Evolutionary conservation across 2,797 vertebrate species (phyloP), one percentile per base, ranked within the genome.

Genomic region (Lateolabrax maculatus): DNA sequence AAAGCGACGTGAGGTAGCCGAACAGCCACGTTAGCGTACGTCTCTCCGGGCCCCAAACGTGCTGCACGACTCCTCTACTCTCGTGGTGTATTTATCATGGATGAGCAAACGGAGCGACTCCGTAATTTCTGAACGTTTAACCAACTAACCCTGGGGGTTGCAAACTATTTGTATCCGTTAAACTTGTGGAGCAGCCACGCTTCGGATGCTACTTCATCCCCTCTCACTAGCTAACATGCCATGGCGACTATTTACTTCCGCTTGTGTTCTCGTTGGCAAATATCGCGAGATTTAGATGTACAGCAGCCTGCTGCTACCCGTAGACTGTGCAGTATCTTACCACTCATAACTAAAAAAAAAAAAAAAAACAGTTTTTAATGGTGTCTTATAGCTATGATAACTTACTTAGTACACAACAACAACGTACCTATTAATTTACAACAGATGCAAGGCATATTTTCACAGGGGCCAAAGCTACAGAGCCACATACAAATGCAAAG

Each of bases 191-290:
- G 66, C 48, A 75, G 63, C 79, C 86, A 85, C 88, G 78, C 84
- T 88, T 77, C 66, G 79, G 71, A 41, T 72, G 65, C 79, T 81
- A 70, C 80, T 90, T 78, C 71, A 71, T 77, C 70, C 68, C 15
- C 64, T 41, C 69, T 75, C 44, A 67, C 65, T 75, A 74, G 84
- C 89, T 87, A 87, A 86, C 73, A 60, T 89, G 85, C 91, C 92
- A 92, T 91, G 79, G 83, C 74, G 87, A 94, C 72, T 95, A 93
- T 95, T 96, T 95, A 95, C 94, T 96, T 95, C 91, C 95, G 93
- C 65, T 84, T 46, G 23, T 78, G 31, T 41, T 91, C 84, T 70
- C 90, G 86, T 87, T 57, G 0, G 0, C 1, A 8, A 82, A 44
- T 83, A 83, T 94, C 94, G 94, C 95, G 95, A 94, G 90, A 89